Evolutionary conservation across 1,140 invertebrate species (phyloP).

Genomic region (Drosophila elegans): DNA sequence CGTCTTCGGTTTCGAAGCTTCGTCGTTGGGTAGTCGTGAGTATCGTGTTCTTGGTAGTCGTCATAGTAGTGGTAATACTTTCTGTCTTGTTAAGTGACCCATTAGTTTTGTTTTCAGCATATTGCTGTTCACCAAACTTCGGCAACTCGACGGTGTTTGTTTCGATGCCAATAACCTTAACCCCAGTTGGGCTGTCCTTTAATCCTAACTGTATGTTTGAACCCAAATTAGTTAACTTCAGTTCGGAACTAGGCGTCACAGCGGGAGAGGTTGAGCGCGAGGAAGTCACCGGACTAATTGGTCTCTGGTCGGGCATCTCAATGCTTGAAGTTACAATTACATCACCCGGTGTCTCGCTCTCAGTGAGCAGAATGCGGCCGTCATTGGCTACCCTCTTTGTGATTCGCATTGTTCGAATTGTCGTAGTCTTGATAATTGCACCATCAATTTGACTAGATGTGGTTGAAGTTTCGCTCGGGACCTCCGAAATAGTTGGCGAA

Average conservation of each 20-base stretch:
- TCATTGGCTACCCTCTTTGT: slow-evolving; percentile 78
- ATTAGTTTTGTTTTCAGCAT: slow-evolving; percentile 27
- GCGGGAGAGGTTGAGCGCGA: slow-evolving; percentile 41
- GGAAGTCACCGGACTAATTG: slow-evolving; percentile 56
- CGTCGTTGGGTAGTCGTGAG: slow-evolving; percentile 73
- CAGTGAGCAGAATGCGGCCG: slow-evolving; percentile 76
- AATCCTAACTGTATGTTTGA: slow-evolving; percentile 56
- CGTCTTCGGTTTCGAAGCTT: slow-evolving; percentile 81
- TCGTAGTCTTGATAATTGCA: slow-evolving; percentile 82
- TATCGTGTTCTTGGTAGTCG: slow-evolving; percentile 69
- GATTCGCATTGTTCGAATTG: slow-evolving; percentile 81
- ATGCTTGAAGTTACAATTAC: slow-evolving; percentile 79
- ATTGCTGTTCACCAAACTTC: slow-evolving; percentile 19
- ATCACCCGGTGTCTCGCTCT: slow-evolving; percentile 69
- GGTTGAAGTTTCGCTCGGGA: slow-evolving; percentile 73
- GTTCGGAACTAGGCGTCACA: slow-evolving; percentile 51
- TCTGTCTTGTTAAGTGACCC: slow-evolving; percentile 46
- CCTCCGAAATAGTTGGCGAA: slow-evolving; percentile 67
- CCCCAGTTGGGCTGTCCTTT: slow-evolving; percentile 52
- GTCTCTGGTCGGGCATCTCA: slow-evolving; percentile 77
- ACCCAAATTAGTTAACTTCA: slow-evolving; percentile 41
- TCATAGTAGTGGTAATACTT: slow-evolving; percentile 65
- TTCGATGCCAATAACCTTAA: slow-evolving; percentile 74
- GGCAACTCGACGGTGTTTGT: slow-evolving; percentile 56
- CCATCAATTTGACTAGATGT: slow-evolving; percentile 80